These are phyloP conservation scores for Danio tinwini DNA, from an alignment of 2,797 vertebrate species.

Conservation along the genomic window DNA sequence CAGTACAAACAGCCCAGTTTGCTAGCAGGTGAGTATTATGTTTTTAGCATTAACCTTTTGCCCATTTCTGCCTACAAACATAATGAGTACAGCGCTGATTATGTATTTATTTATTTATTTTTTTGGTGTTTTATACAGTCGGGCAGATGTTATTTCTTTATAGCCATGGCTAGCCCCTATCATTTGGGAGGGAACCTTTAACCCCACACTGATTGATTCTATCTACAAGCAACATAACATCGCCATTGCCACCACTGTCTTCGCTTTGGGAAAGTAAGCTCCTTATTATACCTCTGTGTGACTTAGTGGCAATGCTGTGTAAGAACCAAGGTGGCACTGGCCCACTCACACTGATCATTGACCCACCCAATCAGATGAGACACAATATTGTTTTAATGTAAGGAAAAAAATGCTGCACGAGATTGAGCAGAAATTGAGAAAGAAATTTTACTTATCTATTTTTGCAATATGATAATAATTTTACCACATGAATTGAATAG, in stretches of 20 bases:
- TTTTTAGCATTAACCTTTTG: background rate
- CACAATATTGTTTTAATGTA: too few relatives aligned
- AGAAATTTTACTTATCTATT: too few relatives aligned
- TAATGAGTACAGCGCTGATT: background rate
- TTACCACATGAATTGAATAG: too few relatives aligned
- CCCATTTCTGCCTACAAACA: background rate
- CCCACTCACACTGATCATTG: too few relatives aligned
- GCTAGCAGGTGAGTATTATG: slow-evolving; percentile 3
- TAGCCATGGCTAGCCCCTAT: slow-evolving; percentile 71
- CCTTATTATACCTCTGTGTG: background rate
- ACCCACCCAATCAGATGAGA: too few relatives aligned
- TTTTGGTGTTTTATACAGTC: slow-evolving; percentile 38
- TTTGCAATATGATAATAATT: too few relatives aligned
- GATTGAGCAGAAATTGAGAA: too few relatives aligned
- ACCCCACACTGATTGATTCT: slow-evolving; percentile 64
- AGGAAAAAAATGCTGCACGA: too few relatives aligned
- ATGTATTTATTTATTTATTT: background rate
- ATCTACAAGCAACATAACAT: slow-evolving; percentile 54
- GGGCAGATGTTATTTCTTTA: slow-evolving; percentile 60
- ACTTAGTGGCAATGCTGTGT: too few relatives aligned
- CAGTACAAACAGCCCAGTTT: slow-evolving; percentile 19
- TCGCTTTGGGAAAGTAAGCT: slow-evolving; percentile 70
- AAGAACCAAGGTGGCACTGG: too few relatives aligned
- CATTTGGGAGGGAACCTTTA: slow-evolving; percentile 69
- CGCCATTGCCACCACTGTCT: slow-evolving; percentile 65